Evolutionary conservation across 2,113 vertebrate species (phyloP).

Genomic region (Columbina picui): DNA sequence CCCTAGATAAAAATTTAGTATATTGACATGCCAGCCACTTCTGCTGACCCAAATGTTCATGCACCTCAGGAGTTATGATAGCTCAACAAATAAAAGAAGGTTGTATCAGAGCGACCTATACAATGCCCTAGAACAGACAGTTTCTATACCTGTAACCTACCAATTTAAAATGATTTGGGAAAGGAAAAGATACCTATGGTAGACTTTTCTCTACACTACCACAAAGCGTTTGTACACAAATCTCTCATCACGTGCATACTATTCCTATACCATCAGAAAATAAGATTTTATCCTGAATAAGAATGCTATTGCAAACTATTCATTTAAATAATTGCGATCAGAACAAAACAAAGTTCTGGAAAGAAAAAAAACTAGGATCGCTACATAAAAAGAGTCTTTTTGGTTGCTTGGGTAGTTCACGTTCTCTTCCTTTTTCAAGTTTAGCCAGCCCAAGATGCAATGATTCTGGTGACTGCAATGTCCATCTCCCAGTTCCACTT

Average conservation of each 20-base stretch:
- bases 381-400: not conserved
- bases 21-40: not conserved
- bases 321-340: accelerated
- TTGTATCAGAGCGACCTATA: not conserved
- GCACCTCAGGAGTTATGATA: not conserved
- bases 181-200: not conserved
- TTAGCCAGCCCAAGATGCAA: not conserved
- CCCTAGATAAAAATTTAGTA: not conserved
- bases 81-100: not conserved
- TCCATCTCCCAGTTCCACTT: not conserved
- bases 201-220: not conserved
- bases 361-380: not conserved
- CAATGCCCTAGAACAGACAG: not conserved
- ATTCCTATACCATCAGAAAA: not conserved
- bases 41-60: not conserved
- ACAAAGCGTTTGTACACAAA: not conserved
- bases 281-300: not conserved
- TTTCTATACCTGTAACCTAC: not conserved
- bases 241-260: not conserved
- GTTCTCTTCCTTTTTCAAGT: not conserved
- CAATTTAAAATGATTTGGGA: not conserved
- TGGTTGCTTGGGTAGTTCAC: not conserved
- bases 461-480: not conserved
- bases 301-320: not conserved
- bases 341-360: not conserved